phyloP scores from a whole-genome alignment of 2,797 vertebrate species.

The Potorous gilbertii region DNA sequence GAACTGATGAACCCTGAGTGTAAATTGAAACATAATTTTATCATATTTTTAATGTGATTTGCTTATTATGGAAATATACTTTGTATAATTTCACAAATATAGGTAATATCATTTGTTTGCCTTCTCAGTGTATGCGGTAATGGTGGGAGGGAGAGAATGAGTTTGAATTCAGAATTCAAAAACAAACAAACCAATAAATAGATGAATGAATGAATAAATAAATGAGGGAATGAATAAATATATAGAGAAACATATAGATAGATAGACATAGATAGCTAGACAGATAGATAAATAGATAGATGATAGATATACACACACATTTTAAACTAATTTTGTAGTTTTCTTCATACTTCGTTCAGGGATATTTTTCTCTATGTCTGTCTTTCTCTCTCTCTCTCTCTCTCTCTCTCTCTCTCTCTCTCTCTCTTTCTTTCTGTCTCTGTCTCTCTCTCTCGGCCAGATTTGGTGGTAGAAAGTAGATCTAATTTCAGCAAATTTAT shows the following conservation, averaged over 20 bases:
- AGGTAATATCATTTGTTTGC: not conserved
- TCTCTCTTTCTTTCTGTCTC: slow-evolving; percentile 72
- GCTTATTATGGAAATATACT: not conserved
- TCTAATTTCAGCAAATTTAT: slow-evolving; percentile 76
- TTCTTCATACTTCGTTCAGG: not conserved
- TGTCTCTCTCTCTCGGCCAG: slow-evolving; percentile 72
- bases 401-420: slow-evolving; percentile 59
- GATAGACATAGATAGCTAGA: no score
- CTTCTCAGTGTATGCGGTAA: not conserved
- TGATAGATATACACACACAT: no score
- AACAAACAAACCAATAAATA: no score
- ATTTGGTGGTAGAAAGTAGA: slow-evolving; percentile 68
- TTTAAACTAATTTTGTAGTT: not conserved
- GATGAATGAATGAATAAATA: no score
- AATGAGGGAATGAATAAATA: no score
- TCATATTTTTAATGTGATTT: not conserved
- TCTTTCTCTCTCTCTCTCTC: slow-evolving; percentile 66
- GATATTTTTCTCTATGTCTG: slow-evolving; percentile 59
- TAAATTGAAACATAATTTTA: not conserved
- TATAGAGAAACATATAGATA: no score
- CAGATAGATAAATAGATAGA: no score
- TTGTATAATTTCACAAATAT: not conserved
- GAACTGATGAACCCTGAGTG: not conserved
- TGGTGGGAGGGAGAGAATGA: not conserved
- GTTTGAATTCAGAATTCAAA: not conserved